phyloP scores from a whole-genome alignment of 35 echinoderm and acorn worm species.

The Lytechinus variegatus region DNA sequence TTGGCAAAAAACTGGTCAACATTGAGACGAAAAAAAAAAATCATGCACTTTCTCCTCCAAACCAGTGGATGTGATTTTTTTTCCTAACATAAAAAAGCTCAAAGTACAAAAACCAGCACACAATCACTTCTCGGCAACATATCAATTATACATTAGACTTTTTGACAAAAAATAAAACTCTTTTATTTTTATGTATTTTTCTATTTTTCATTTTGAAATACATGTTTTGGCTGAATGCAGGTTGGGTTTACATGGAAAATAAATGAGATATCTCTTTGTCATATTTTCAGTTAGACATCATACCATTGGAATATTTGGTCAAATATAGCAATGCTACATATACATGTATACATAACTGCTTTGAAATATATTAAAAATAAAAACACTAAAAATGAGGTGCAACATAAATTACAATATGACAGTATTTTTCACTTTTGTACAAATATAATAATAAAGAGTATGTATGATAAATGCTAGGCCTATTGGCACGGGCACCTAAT shows the following conservation, averaged over 20 bases:
- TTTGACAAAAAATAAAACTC: constrained; percentile 56
- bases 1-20: constrained; percentile 50
- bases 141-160: constrained; percentile 43
- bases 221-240: constrained; percentile 54
- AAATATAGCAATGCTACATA: constrained; percentile 75
- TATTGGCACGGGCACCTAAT: constrained; percentile 59
- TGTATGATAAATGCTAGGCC: constrained; percentile 52
- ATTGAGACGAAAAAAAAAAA: constrained; percentile 32
- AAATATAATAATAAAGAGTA: constrained; percentile 65
- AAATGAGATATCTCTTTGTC: constrained; percentile 19
- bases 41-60: constrained; percentile 44
- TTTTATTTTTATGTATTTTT: constrained; percentile 31
- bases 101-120: constrained; percentile 56
- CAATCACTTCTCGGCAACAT: constrained; percentile 48
- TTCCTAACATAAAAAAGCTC: constrained; percentile 16
- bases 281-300: constrained; percentile 53
- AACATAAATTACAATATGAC: constrained; percentile 62
- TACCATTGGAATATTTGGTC: constrained; percentile 76
- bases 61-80: constrained; percentile 19
- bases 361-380: constrained; percentile 83
- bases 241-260: constrained; percentile 44
- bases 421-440: constrained; percentile 67
- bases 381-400: constrained; percentile 61
- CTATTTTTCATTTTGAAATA: constrained; percentile 25
- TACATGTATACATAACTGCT: constrained; percentile 76